These are phyloP conservation scores for Conchocele bisecta DNA, from an alignment of 2,888 invertebrate genomes.

Conservation along the genomic window DNA sequence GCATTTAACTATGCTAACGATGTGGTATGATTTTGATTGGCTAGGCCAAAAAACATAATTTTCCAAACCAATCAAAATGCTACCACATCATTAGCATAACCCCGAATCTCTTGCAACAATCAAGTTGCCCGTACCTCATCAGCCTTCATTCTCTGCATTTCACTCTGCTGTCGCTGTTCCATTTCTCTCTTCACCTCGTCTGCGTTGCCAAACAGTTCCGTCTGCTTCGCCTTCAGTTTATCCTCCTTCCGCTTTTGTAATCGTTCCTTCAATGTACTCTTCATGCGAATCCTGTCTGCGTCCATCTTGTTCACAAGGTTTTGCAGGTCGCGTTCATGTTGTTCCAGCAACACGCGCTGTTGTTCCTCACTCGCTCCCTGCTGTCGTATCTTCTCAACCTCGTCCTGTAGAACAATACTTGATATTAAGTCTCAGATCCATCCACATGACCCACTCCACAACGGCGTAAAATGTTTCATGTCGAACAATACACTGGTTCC, in stretches of 20 bases:
- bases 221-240: conserved; percentile 70
- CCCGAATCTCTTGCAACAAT: not conserved
- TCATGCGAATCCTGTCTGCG: conserved; percentile 78
- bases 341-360: conserved; percentile 73
- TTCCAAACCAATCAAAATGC: too few relatives aligned
- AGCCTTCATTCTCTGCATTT: conserved; percentile 74
- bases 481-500: too few relatives aligned
- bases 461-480: too few relatives aligned
- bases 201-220: conserved; percentile 64
- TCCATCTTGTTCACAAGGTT: conserved; percentile 78
- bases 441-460: too few relatives aligned
- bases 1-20: too few relatives aligned
- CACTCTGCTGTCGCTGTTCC: conserved; percentile 72
- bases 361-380: conserved; percentile 76
- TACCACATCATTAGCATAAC: not conserved
- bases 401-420: conserved; percentile 75
- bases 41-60: too few relatives aligned
- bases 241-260: conserved; percentile 75
- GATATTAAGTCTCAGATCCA: too few relatives aligned
- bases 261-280: conserved; percentile 78
- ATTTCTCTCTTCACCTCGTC: conserved; percentile 71
- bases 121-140: conserved; percentile 68
- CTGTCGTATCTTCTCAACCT: conserved; percentile 71
- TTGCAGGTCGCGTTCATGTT: conserved; percentile 76
- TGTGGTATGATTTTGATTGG: too few relatives aligned